A percentile compares a stretch with the other conserved stretches of the same genome.
Conservation (phyloP, 2,797 vertebrate genomes). For the Chromobotia macracanthus region DNA sequence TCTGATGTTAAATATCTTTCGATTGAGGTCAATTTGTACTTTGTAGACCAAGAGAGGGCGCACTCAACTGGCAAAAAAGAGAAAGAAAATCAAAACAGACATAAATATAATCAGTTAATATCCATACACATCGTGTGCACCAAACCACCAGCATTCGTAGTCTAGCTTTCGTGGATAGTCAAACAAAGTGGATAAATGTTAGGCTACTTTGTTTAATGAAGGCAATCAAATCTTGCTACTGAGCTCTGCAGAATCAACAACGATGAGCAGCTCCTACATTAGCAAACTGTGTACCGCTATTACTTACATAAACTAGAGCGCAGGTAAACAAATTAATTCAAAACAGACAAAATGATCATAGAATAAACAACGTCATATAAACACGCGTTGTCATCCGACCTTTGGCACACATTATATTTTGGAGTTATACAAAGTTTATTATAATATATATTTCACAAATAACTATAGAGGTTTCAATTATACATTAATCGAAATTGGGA, state of each 20-base stretch:
- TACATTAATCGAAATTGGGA: background rate
- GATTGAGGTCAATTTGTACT: background rate
- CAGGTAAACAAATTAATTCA: conserved; percentile 54
- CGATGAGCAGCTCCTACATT: conserved; percentile 55
- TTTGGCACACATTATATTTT: background rate
- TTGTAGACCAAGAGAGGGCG: conserved; percentile 77
- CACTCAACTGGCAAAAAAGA: conserved; percentile 56
- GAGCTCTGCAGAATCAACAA: conserved; percentile 67
- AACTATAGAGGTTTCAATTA: background rate
- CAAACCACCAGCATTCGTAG: conserved; percentile 62
- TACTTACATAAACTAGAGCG: conserved; percentile 56
- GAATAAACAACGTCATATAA: conserved; percentile 5
- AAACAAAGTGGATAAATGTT: conserved; percentile 70
- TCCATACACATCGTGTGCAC: conserved; percentile 49
- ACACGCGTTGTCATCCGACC: background rate
- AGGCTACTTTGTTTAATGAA: conserved; percentile 68
- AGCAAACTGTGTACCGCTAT: conserved; percentile 54
- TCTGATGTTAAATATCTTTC: too few species aligned
- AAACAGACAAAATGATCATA: conserved; percentile 33
- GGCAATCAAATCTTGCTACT: conserved; percentile 63
- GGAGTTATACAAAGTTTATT: background rate
- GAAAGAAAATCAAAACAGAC: background rate
- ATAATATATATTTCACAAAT: background rate
- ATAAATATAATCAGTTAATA: background rate
- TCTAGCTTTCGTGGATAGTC: conserved; percentile 62